phyloP scores from a whole-genome alignment of 2,888 invertebrate species.

The Oligia fasciuncula region DNA sequence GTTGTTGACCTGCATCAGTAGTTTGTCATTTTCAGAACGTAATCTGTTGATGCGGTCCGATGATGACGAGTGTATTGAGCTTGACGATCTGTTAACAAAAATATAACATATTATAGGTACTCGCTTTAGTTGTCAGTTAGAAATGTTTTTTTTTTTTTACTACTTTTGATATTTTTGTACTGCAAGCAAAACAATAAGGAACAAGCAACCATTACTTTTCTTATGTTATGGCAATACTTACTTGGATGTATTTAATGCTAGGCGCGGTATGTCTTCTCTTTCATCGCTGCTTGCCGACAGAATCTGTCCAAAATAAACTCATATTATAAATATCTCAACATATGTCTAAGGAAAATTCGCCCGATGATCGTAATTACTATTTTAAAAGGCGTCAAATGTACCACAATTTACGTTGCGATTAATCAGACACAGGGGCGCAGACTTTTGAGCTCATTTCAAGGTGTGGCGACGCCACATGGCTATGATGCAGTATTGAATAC shows the following conservation, averaged over 20 bases:
- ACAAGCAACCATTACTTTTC: not conserved
- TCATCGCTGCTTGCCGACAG: constrained; percentile 86
- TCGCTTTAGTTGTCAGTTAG: not conserved
- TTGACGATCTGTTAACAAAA: constrained; percentile 75
- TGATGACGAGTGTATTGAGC: constrained; percentile 83
- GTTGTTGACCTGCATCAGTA: constrained; percentile 79
- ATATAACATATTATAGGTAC: not conserved
- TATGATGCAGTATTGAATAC: not conserved
- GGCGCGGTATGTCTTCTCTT: constrained; percentile 83
- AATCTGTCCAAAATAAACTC: constrained; percentile 73
- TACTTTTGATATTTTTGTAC: not conserved
- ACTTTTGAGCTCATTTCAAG: not conserved
- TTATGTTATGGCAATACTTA: constrained; percentile 66
- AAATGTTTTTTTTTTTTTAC: not conserved
- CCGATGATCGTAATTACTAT: not conserved
- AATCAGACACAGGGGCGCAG: no score
- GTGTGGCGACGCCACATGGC: not conserved
- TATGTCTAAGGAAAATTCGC: not conserved
- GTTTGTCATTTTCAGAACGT: constrained; percentile 79
- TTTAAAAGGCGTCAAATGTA: not conserved
- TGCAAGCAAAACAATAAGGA: not conserved
- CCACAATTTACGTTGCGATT: not conserved
- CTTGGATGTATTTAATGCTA: constrained; percentile 85
- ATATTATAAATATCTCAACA: not conserved
- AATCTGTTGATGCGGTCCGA: constrained; percentile 79